A percentile compares a stretch with the other conserved stretches of the same genome.
Evolutionary conservation across 2,888 invertebrate species (phyloP).

Genomic region (Pherbina coryleti): DNA sequence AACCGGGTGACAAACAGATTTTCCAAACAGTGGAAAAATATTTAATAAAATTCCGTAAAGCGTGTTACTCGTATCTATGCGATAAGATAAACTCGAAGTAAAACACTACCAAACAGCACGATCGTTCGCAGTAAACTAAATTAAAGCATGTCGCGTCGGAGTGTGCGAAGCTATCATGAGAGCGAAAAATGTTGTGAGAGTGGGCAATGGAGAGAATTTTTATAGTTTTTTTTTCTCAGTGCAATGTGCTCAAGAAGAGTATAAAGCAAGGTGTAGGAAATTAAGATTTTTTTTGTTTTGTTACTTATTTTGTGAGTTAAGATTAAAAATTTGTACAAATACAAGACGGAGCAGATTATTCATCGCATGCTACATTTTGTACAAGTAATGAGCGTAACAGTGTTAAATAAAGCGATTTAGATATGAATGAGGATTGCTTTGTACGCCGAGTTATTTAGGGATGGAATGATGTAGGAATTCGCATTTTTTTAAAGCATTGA

Average conservation of each 20-base stretch:
- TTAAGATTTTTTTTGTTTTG: too few relatives aligned
- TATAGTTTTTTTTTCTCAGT: too few relatives aligned
- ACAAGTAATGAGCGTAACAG: not conserved
- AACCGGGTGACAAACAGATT: slow-evolving; percentile 3
- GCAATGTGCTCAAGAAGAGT: too few relatives aligned
- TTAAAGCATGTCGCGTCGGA: slow-evolving; percentile 42
- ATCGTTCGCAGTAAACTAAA: slow-evolving; percentile 62
- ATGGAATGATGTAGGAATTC: too few relatives aligned
- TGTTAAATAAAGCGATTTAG: not conserved
- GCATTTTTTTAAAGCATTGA: too few relatives aligned
- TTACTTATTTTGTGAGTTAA: too few relatives aligned
- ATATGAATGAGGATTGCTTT: not conserved
- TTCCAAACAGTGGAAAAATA: not conserved
- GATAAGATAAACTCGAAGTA: not conserved
- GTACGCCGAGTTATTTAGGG: not conserved
- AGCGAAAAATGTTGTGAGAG: not conserved
- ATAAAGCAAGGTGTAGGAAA: too few relatives aligned
- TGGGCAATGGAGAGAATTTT: not conserved
- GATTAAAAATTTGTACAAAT: too few relatives aligned
- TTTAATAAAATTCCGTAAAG: not conserved
- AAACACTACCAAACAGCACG: slow-evolving; percentile 57
- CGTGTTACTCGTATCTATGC: not conserved
- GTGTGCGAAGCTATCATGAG: slow-evolving; percentile 29
- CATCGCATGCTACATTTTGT: not conserved
- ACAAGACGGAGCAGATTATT: not conserved